Base-by-base conservation (phyloP, 2,797 vertebrate species). In the Sebastes baramenuke region DNA sequence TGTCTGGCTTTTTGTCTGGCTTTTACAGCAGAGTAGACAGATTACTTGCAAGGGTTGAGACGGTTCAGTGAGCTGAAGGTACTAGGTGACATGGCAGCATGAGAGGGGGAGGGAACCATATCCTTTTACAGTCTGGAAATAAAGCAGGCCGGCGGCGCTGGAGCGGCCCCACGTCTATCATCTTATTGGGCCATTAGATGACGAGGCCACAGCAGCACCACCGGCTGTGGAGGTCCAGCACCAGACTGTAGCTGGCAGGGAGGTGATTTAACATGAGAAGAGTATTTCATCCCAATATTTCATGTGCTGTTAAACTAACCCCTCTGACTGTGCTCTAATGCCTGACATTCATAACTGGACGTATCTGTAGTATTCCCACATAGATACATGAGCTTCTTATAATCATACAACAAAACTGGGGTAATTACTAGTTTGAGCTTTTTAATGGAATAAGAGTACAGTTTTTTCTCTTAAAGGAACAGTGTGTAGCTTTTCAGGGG, bases 101-200 rank as follows among this genome's bases (percentile, higher is more conserved):
- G 58, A 22, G 66, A 58, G 58, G 60, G 38, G 77, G 75, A 64
- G 30, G 82, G 70, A 18, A 67, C 52, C 72, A 88, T 92, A 89
- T 93, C 92, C 90, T 93, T 93, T 94, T 93, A 93, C 89, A 94
- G 93, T 91, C 91, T 93, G 89, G 92, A 94, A 94, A 94, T 88
- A 94, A 89, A 92, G 81, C 80, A 69, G 81, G 71, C 66, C 75
- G 66, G 58, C 34, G 59, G 59, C 4, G 3, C 58, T 71, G 75
- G 67, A 82, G 74, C 12, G 25, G 67, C 46, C 73, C 75, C 3
- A 5, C 6, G 65, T 77, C 86, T 85, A 79, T 79, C 87, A 75
- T 89, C 79, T 83, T 72, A 77, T 55, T 84, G 81, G 81, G 69
- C 62, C 60, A 56, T 75, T 73, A 69, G 46, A 68, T 58, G 83